Evolutionary conservation across 2,888 invertebrate genomes (phyloP), one percentile per base, ranked within the genome.

Genomic region (Agrotis clavis): DNA sequence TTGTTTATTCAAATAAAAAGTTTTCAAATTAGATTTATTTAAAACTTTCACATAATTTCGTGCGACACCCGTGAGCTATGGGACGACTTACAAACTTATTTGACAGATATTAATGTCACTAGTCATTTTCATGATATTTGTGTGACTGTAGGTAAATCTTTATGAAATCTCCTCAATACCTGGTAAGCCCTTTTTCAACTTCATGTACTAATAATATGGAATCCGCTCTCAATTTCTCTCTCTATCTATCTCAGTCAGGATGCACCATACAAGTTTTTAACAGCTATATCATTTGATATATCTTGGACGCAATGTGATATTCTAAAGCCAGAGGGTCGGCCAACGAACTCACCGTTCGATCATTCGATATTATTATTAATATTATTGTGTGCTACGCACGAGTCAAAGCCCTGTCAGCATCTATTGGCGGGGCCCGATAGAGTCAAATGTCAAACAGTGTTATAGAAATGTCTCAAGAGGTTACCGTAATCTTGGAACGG

Each of bases 11-110:
- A 9, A 48, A 64, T 19, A 35, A 35, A n/a, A 66, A 66, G 18
- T 21, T 50, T 35, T 13, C 2, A 21, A 50, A 67, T 67, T n/a
- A n/a, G 21, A 50, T 67, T 67, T 67, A n/a, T 41, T 14, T 21
- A 35, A 66, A 67, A 50, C 35, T 67, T 67, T 41, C 14, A 21
- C n/a, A 25, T 11, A 47, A 30, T n/a, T 48, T 41, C n/a, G 18
- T 14, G 21, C n/a, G 21, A 21, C 21, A 67, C 25, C 35, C 13
- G 50, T n/a, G 11, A 21, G 14, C 21, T 35, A 21, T 41, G 11
- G 60, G 61, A 13, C 21, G 11, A 16, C 16, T 41, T 67, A 4
- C 6, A 35, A 65, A 35, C n/a, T 65, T 50, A 21, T 21, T 35
- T n/a, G 48, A 67, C 35, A 50, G 48, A 14, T 50, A 41, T 67